phyloP scores from a whole-genome alignment of 2,888 invertebrate species.

The Aspidapion aeneum region DNA sequence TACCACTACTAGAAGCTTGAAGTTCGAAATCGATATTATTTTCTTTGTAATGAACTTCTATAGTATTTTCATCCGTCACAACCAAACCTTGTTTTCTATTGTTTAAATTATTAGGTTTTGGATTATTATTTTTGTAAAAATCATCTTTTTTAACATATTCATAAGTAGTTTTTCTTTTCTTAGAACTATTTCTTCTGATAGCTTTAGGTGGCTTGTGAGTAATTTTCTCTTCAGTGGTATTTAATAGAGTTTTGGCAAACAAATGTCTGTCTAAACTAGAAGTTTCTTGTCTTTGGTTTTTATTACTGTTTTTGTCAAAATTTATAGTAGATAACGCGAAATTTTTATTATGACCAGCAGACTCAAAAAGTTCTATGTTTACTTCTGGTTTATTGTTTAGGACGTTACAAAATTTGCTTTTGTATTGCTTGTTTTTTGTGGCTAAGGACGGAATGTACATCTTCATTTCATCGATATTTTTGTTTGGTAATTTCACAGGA shows the following conservation, averaged over 20 bases:
- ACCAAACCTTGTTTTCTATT: constrained; percentile 33
- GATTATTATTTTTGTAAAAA: constrained; percentile 36
- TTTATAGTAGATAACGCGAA: constrained; percentile 35
- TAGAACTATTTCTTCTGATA: constrained; percentile 62
- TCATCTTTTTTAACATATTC: constrained; percentile 48
- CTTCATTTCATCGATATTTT: constrained; percentile 28
- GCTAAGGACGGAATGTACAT: constrained; percentile 58
- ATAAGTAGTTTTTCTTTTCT: constrained; percentile 43
- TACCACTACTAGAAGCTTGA: constrained; percentile 29
- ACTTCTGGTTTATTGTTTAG: constrained; percentile 46
- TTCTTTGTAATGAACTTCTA: constrained; percentile 46
- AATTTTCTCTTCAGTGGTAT: constrained; percentile 47
- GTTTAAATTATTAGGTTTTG: constrained; percentile 23
- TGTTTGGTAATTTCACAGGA: constrained; percentile 22
- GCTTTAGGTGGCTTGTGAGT: constrained; percentile 75
- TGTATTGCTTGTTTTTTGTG: constrained; percentile 54
- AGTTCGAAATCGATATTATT: constrained; percentile 44
- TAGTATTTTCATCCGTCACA: constrained; percentile 39
- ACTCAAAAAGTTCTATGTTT: constrained; percentile 41
- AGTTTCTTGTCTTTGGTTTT: constrained; percentile 41
- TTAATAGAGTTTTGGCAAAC: constrained; percentile 45
- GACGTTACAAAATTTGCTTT: constrained; percentile 48
- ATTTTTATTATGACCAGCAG: constrained; percentile 27
- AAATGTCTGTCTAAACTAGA: constrained; percentile 49
- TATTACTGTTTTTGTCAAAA: constrained; percentile 36